These are phyloP conservation scores for Euspilapteryx auroguttella DNA, from an alignment of 2,888 invertebrate genomes.

Conservation along the genomic window DNA sequence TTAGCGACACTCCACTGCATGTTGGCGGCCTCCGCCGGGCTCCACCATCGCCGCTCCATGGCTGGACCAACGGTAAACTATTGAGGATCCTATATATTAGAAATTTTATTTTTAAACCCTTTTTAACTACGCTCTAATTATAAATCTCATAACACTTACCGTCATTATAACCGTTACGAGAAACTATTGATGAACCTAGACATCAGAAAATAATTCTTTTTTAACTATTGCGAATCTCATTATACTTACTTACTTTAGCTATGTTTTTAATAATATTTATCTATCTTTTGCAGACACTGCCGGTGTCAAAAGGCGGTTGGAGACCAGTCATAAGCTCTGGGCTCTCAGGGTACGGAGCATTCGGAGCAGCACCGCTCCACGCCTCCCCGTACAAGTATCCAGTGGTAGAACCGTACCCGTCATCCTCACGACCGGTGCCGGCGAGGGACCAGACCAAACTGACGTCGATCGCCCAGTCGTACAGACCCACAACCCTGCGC, in stretches of 20 bases:
- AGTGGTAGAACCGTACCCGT: slow-evolving; percentile 27
- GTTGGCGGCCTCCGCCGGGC: slow-evolving; percentile 18
- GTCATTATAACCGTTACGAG: not conserved
- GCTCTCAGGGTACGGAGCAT: slow-evolving; percentile 32
- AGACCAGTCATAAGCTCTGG: slow-evolving; percentile 58
- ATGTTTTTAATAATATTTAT: not conserved
- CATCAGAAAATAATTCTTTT: no score
- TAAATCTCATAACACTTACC: not conserved
- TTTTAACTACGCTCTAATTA: slow-evolving; percentile 1
- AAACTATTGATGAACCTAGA: no score
- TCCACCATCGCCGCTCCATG: slow-evolving; percentile 33
- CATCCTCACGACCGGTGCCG: slow-evolving; percentile 37
- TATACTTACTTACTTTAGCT: not conserved
- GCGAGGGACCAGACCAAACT: slow-evolving; percentile 41
- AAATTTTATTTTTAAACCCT: no score
- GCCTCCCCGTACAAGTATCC: slow-evolving; percentile 35
- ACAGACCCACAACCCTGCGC: slow-evolving; percentile 41
- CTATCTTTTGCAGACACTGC: slow-evolving; percentile 31
- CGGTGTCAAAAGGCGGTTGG: slow-evolving; percentile 64
- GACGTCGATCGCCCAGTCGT: slow-evolving; percentile 48
- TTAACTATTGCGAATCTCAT: not conserved
- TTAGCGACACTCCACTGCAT: slow-evolving; percentile 22
- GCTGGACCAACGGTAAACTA: slow-evolving; percentile 13
- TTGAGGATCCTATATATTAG: no score
- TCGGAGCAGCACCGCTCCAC: slow-evolving; percentile 31